These are phyloP conservation scores for Pseudoips prasinana DNA, from an alignment of 2,888 invertebrate genomes.

Conservation along the genomic window DNA sequence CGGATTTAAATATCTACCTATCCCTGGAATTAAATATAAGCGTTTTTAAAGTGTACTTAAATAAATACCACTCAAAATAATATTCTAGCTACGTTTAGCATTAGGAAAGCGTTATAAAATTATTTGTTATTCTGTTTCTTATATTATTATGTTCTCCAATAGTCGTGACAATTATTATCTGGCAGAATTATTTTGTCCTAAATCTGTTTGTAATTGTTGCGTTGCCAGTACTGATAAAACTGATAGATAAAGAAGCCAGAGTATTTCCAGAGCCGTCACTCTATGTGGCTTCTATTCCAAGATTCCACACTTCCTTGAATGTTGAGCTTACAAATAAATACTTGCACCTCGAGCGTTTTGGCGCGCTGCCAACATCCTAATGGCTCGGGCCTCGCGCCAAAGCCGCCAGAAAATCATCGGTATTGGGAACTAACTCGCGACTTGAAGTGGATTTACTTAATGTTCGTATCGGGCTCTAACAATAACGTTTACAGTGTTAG, in stretches of 20 bases:
- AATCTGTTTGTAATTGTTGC: no score
- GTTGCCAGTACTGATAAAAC: constrained; percentile 29
- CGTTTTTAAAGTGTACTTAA: no score
- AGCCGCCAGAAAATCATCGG: constrained; percentile 68
- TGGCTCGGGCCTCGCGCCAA: constrained; percentile 67
- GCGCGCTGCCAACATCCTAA: constrained; percentile 72
- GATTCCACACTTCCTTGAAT: constrained; percentile 78
- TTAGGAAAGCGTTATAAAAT: no score
- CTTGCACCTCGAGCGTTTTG: constrained; percentile 67
- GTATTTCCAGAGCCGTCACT: constrained; percentile 48
- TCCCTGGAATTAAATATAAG: no score
- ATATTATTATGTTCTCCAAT: no score
- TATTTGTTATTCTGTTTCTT: no score
- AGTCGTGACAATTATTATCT: no score
- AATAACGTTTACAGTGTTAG: constrained; percentile 29
- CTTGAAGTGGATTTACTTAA: constrained; percentile 64
- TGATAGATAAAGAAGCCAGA: constrained; percentile 18
- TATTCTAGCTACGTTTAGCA: no score
- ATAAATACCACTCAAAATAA: no score
- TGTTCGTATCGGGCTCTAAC: constrained; percentile 39
- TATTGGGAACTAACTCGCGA: constrained; percentile 65
- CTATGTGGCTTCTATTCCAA: constrained; percentile 70
- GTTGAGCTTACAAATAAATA: constrained; percentile 74
- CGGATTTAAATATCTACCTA: no score
- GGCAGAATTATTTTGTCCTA: no score